Evolutionary conservation across 2,797 vertebrate species (phyloP).

Genomic region (Chaenodraco wilsoni): DNA sequence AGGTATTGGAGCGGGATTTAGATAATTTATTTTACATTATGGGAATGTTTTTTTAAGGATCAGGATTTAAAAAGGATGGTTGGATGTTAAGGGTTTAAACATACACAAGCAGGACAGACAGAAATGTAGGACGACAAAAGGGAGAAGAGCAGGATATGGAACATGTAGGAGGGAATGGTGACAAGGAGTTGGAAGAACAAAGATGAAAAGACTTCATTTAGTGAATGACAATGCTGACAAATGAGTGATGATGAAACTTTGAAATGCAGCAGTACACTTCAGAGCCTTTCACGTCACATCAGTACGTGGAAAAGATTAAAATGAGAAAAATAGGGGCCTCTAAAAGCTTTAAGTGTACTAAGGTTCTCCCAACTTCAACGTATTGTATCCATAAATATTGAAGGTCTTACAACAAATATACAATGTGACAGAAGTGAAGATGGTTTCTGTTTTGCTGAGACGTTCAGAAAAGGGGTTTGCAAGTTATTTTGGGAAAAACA

Average conservation of each 20-base stretch:
- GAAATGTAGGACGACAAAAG: slow-evolving; percentile 33
- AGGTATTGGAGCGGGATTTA: slow-evolving; percentile 8
- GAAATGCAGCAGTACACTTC: slow-evolving; percentile 9
- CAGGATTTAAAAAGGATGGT: slow-evolving; percentile 8
- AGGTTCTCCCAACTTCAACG: not conserved
- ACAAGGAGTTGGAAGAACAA: slow-evolving; percentile 51
- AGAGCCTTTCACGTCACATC: not conserved
- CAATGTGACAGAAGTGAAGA: not conserved
- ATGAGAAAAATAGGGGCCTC: not conserved
- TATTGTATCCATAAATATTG: not conserved
- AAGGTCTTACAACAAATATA: not conserved
- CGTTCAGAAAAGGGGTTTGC: not conserved
- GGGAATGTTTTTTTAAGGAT: slow-evolving; percentile 3
- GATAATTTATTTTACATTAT: not conserved
- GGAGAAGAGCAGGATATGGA: slow-evolving; percentile 28
- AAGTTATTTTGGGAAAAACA: not conserved
- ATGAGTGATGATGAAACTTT: slow-evolving; percentile 44
- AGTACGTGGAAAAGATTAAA: not conserved
- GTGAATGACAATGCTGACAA: slow-evolving; percentile 54
- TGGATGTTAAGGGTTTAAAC: slow-evolving; percentile 8
- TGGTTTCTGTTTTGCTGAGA: slow-evolving; percentile 1
- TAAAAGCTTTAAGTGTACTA: not conserved
- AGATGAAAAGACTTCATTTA: slow-evolving; percentile 65
- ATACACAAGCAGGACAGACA: slow-evolving; percentile 8
- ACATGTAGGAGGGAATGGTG: slow-evolving; percentile 48